Evolutionary conservation across 2,888 invertebrate species (phyloP), one percentile per base, ranked within the genome.

Genomic region (Athrips mouffetella): DNA sequence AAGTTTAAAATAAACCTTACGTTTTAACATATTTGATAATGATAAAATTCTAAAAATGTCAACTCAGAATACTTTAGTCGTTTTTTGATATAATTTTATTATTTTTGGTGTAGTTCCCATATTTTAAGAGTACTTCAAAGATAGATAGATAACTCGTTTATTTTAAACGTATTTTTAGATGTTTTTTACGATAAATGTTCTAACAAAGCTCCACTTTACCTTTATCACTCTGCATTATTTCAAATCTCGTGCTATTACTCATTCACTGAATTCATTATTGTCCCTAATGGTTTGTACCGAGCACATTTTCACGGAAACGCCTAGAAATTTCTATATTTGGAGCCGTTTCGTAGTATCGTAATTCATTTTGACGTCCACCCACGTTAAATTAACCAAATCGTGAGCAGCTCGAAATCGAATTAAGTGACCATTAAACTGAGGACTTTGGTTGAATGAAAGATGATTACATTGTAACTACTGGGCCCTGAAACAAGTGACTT

Each of bases 391-490:
- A 52, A 41, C 23, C 33, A 23, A 41, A 59, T 64, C 55, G 54
- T 57, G 57, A 60, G 50, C 52, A 45, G 49, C 58, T 48, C 15
- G 48, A 56, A 59, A 52, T 40, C 49, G 45, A 60, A 20, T 60
- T 58, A 52, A 35, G 52, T 53, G 55, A 58, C 60, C 57, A 51
- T 55, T 47, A 18, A 40, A 20, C 10, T 13, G 27, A 33, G 40
- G 27, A 11, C 21, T 6, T 25, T 41, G 41, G n/a, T n/a, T n/a
- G n/a, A n/a, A n/a, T n/a, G n/a, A n/a, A n/a, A n/a, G n/a, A n/a
- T n/a, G n/a, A n/a, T n/a, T n/a, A n/a, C n/a, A n/a, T n/a, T n/a
- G n/a, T n/a, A n/a, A n/a, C n/a, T n/a, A n/a, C n/a, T n/a, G n/a
- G n/a, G n/a, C n/a, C n/a, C n/a, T n/a, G n/a, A n/a, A n/a, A n/a